Evolutionary conservation across 2,888 invertebrate genomes (phyloP), one percentile per base, ranked within the genome.

Genomic region (Pheosia gnoma): DNA sequence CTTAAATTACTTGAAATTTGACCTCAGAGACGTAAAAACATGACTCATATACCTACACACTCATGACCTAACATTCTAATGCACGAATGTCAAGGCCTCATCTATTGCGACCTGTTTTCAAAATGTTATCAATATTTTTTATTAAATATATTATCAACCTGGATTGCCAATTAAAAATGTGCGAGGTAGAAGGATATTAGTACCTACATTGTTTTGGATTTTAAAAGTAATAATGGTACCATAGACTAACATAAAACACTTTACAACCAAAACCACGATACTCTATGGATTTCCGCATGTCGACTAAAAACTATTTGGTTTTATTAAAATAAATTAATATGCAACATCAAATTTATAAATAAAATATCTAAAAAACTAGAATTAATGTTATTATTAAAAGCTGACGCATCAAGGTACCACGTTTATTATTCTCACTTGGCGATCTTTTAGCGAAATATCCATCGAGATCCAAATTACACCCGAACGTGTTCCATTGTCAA

Each of bases 401-500:
- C 25, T 9, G 43, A 4, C 8, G 43, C 43, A 43, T 43, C 8
- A 41, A 41, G 9, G 43, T 4, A 7, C 43, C 10, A 43, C 43
- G 9, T 43, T 9, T 9, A 9, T 9, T 9, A 43, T 9, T 3
- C 39, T 39, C 39, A 39, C 5, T 7, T 5, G 39, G 39, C 39
- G 5, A 82, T 25, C 25, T 25, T 25, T 85, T 85, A 86, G 63
- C 71, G 68, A 74, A 73, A 82, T 66, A 83, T 85, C 85, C 75
- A 81, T 67, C 61, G 70, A 80, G 80, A 84, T 25, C 25, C 25
- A 82, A 82, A 78, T 77, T 25, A 57, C 85, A 77, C 81, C 84
- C 80, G 86, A 86, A 84, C 83, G 82, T 82, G 82, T 79, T 79
- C 74, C 66, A 84, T 86, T 87, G 83, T 86, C 70, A 67, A 65